Percentiles rank a stretch among this genome's conserved stretches.
Evolutionary conservation across 2,113 vertebrate genomes (phyloP).

Genomic region (Numida meleagris): DNA sequence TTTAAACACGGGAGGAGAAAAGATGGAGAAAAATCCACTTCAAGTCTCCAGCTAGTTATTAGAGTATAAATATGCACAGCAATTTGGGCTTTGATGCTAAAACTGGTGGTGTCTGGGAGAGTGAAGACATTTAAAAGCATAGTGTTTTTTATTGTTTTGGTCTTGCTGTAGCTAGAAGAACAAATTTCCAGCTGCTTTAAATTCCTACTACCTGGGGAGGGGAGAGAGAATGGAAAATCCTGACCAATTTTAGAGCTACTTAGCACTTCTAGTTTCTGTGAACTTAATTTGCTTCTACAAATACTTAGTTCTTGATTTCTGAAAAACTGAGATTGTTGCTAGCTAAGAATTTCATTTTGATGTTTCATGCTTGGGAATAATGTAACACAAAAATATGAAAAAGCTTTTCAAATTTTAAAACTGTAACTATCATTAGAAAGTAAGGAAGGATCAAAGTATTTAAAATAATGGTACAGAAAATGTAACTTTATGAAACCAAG

Average conservation of each 20-base stretch:
- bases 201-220: neutral
- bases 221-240: neutral
- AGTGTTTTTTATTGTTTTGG: neutral
- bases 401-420: neutral
- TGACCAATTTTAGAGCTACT: neutral
- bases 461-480: neutral
- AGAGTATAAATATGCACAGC: conserved; percentile 8
- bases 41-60: neutral
- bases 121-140: conserved; percentile 1
- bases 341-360: neutral
- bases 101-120: neutral
- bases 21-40: neutral
- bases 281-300: neutral
- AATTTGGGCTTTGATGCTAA: conserved; percentile 20
- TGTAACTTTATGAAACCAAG: neutral
- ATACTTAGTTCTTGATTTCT: neutral
- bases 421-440: neutral
- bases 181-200: neutral
- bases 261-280: neutral
- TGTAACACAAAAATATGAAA: neutral
- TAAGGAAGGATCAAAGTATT: neutral
- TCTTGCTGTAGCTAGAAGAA: neutral
- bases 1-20: conserved; percentile 15
- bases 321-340: neutral
- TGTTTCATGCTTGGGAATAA: neutral